These are phyloP conservation scores for Leucoraja erinaceus DNA, from an alignment of 2,113 vertebrate genomes.

Conservation along the genomic window DNA sequence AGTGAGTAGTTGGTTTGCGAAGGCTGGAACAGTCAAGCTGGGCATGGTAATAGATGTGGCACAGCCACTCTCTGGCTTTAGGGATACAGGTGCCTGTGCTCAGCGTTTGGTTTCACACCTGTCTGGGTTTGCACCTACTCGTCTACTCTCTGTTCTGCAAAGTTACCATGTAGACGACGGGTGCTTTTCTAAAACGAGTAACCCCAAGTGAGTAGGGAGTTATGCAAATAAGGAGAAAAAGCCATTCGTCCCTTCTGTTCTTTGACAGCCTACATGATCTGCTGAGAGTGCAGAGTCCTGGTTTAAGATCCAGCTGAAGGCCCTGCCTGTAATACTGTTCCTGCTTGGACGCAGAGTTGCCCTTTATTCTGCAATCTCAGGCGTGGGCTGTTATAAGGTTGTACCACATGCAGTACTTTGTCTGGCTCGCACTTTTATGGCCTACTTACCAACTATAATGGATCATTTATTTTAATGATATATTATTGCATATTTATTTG, in stretches of 20 bases:
- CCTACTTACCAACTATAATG: too few relatives aligned
- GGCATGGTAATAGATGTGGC: background rate
- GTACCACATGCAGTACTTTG: too few relatives aligned
- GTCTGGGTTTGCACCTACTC: background rate
- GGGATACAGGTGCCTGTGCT: background rate
- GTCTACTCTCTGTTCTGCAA: background rate
- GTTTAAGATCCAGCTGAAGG: too few relatives aligned
- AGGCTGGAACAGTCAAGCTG: background rate
- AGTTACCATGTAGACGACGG: background rate
- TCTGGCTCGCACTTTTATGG: too few relatives aligned
- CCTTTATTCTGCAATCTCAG: background rate
- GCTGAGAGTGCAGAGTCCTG: too few relatives aligned
- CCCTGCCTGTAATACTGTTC: too few relatives aligned
- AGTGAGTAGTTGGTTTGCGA: too few relatives aligned
- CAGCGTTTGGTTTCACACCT: background rate
- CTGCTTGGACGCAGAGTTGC: background rate
- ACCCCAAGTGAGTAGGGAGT: background rate
- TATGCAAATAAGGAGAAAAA: background rate
- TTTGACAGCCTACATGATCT: too few relatives aligned
- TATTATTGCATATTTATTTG: too few relatives aligned
- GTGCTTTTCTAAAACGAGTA: background rate
- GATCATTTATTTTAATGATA: too few relatives aligned
- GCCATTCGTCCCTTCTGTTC: too few relatives aligned
- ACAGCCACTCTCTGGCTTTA: background rate
- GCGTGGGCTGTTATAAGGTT: background rate